These are phyloP conservation scores for Pediacus dermestoides DNA, from an alignment of 2,888 invertebrate species.

Conservation along the genomic window DNA sequence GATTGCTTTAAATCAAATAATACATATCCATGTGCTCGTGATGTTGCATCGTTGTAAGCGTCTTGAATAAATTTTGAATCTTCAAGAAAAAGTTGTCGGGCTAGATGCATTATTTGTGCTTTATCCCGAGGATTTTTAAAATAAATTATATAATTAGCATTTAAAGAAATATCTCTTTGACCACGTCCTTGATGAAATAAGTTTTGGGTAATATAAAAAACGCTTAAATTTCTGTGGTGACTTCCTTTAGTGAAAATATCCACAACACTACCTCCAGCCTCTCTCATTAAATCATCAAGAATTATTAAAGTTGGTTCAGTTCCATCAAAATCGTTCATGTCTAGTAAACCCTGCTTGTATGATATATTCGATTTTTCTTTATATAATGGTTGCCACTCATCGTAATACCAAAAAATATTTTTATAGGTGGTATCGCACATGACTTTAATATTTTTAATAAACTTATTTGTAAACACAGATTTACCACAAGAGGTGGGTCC, in stretches of 20 bases:
- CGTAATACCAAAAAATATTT: constrained; percentile 1
- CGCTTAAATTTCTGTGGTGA: too few species aligned
- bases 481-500: too few species aligned
- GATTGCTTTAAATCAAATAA: constrained; percentile 2
- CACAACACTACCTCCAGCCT: background rate
- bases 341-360: background rate
- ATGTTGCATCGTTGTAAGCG: constrained; percentile 1
- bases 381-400: constrained; percentile 1
- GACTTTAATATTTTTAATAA: background rate
- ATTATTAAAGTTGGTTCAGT: background rate
- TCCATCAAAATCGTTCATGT: constrained; percentile 1
- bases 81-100: background rate
- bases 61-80: background rate
- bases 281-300: constrained; percentile 1
- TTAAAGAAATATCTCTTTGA: too few species aligned
- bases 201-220: too few species aligned
- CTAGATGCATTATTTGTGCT: too few species aligned
- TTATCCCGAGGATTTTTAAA: constrained; percentile 3
- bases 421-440: background rate
- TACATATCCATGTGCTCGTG: too few species aligned
- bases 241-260: constrained; percentile 1
- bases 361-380: background rate
- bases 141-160: constrained; percentile 1
- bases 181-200: background rate
- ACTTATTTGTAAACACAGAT: too few species aligned